These are phyloP conservation scores for Harpegnathos saltator DNA, from an alignment of 1,140 invertebrate species.

Conservation along the genomic window DNA sequence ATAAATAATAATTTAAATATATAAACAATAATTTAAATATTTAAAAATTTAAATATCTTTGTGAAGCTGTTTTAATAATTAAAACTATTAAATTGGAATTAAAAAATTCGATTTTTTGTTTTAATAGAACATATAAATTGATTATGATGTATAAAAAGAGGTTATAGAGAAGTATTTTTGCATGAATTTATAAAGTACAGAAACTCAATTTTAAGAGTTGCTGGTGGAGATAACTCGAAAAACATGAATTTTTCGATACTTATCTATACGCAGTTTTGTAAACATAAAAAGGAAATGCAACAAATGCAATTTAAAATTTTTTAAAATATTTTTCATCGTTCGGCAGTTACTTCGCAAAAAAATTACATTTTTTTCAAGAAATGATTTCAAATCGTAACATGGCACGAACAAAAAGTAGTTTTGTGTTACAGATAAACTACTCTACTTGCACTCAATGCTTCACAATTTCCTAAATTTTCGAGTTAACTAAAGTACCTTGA, in stretches of 20 bases:
- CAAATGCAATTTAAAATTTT: constrained; percentile 13
- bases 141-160: constrained; percentile 17
- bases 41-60: too few relatives aligned
- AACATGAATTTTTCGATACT: constrained; percentile 6
- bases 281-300: not conserved
- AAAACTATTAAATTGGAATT: not conserved
- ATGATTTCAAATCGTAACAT: too few relatives aligned
- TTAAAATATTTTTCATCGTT: not conserved
- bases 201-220: constrained; percentile 7
- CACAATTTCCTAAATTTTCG: not conserved
- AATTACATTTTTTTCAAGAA: not conserved
- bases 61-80: constrained; percentile 2
- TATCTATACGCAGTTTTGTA: not conserved
- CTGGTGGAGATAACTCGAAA: not conserved
- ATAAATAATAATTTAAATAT: constrained; percentile 30
- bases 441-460: not conserved
- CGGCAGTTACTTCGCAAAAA: not conserved
- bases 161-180: not conserved
- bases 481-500: not conserved
- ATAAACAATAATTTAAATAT: constrained; percentile 26
- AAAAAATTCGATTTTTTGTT: not conserved
- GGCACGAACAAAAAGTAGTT: constrained; percentile 10
- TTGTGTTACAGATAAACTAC: constrained; percentile 17
- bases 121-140: not conserved
- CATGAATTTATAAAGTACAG: not conserved